Evolutionary conservation across 2,888 invertebrate genomes (phyloP).

Genomic region (Steinernema carpocapsae): DNA sequence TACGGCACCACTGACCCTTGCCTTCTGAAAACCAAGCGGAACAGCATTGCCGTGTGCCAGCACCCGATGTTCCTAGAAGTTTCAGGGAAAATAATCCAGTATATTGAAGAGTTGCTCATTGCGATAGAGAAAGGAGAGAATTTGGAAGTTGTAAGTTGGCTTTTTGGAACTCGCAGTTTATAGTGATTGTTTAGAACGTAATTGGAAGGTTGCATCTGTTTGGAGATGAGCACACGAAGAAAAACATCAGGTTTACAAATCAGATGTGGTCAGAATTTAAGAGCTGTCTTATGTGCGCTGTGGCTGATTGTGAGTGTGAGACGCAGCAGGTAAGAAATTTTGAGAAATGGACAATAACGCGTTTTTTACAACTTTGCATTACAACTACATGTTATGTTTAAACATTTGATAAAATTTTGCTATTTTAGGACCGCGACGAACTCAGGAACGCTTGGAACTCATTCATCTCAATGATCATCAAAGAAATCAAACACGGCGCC

Average conservation of each 20-base stretch:
- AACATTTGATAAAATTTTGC: neutral
- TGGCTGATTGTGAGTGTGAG: conserved; percentile 23
- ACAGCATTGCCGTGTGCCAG: conserved; percentile 17
- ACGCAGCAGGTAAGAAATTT: neutral
- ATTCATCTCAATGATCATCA: conserved; percentile 65
- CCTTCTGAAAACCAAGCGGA: conserved; percentile 5
- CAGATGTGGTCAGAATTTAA: conserved; percentile 30
- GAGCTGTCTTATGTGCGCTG: conserved; percentile 17
- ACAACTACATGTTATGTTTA: neutral
- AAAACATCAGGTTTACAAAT: conserved; percentile 20
- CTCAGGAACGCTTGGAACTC: conserved; percentile 63
- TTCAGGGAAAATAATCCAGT: neutral
- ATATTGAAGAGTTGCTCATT: neutral
- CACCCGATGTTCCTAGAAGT: conserved; percentile 25
- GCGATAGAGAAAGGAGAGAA: neutral
- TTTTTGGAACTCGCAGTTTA: no score
- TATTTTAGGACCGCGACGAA: conserved; percentile 57
- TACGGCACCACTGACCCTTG: conserved; percentile 15
- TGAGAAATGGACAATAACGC: no score
- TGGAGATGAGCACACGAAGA: conserved; percentile 2
- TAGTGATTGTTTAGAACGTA: conserved; percentile 6
- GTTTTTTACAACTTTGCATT: neutral
- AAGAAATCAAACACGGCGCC: conserved; percentile 66
- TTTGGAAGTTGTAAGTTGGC: conserved; percentile 17
- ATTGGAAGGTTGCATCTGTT: neutral